Base-by-base conservation (phyloP, 2,888 invertebrate genomes). In the Carcina quercana region DNA sequence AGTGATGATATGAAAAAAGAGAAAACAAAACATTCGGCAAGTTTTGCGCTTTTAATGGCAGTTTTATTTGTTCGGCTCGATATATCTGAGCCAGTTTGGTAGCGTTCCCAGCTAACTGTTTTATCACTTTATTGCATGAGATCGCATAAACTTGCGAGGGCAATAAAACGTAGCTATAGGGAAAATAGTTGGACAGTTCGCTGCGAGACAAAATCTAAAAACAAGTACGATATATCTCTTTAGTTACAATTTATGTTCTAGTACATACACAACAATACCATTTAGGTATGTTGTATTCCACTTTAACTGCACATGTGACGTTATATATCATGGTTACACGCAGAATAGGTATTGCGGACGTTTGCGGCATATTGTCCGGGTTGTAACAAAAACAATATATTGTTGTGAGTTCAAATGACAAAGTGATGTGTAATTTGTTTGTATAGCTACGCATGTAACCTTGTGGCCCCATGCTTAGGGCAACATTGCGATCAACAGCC, bases 81-180 rank as follows among this genome's bases (percentile, higher is more conserved):
- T 79, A 75, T 74, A 76, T 74, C 67, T 60, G 56, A 64, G 61
- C 57, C 63, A 66, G 67, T 69, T 70, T 57, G 59, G 66, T 63
- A 60, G 61, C 64, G 66, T 59, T 67, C 67, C 63, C 59, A 63
- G 68, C 76, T 79, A 79, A 82, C 76, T 79, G 75, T 75, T 82
- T 82, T 82, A 82, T 80, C 78, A 76, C 74, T 82, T 80, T 80
- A 82, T 82, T 69, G 78, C 78, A 74, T 72, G 80, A 69, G 64
- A 74, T 75, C 64, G 62, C 70, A 75, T 79, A 76, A 78, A 79
- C 63, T 76, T 62, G 61, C 54, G 60, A 61, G 59, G 59, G 62
- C 58, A 68, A 67, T 79, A 79, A 80, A 79, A 74, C 58, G 66
- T 63, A 63, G 58, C 59, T 66, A 55, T 59, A 55, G 58, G 59